Conservation (phyloP, 2,797 vertebrate genomes). For the Myotis planiceps region DNA sequence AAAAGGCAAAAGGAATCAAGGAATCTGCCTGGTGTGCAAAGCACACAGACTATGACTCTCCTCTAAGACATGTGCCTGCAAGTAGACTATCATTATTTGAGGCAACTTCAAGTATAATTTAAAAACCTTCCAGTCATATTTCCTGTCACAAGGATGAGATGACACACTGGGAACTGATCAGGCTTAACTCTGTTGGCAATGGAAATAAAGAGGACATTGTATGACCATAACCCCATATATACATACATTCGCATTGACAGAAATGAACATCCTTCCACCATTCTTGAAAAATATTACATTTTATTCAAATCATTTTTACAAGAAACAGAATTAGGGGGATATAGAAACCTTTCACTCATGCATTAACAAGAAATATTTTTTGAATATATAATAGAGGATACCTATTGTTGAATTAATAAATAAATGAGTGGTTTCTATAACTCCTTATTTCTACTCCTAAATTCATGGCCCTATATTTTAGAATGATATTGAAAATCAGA, state of each 20-base stretch:
- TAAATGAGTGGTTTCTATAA: not conserved
- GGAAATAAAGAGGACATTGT: not conserved
- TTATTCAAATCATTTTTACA: conserved; percentile 10
- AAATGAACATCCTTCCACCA: not conserved
- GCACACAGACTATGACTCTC: not conserved
- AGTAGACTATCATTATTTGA: conserved; percentile 52
- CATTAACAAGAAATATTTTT: not conserved
- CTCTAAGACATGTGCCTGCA: conserved; percentile 44
- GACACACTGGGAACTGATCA: conserved; percentile 52
- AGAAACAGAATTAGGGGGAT: not conserved
- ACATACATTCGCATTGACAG: not conserved
- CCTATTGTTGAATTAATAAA: not conserved
- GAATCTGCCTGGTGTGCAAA: not conserved
- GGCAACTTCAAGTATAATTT: conserved; percentile 39
- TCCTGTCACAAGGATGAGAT: conserved; percentile 70
- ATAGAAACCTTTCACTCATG: not conserved
- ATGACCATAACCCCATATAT: not conserved
- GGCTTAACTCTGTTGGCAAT: not conserved
- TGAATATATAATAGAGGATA: not conserved
- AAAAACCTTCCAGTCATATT: conserved; percentile 61
- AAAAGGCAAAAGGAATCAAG: conserved; percentile 70
- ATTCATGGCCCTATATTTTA: not conserved
- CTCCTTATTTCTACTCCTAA: not conserved
- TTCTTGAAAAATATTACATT: not conserved
- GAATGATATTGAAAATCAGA: not conserved